Evolutionary conservation across 2,888 invertebrate genomes (phyloP).

Genomic region (Glyphotaelius pellucidus): DNA sequence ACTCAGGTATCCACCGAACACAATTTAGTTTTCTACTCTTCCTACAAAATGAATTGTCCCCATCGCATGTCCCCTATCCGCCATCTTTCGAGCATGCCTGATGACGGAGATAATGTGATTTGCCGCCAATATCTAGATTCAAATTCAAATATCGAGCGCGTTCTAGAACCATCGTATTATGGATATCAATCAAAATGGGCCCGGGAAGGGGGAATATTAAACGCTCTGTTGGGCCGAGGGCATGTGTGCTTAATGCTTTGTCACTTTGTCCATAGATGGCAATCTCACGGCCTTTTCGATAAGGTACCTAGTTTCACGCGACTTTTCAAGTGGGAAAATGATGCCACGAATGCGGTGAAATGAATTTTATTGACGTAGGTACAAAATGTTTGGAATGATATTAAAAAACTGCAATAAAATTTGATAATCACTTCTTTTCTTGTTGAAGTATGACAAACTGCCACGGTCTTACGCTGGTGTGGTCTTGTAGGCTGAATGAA

Average conservation of each 20-base stretch:
- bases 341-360: background rate
- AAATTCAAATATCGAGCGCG: slow-evolving; percentile 44
- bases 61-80: slow-evolving; percentile 28
- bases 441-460: too few relatives aligned
- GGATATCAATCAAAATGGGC: slow-evolving; percentile 53
- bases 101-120: slow-evolving; percentile 51
- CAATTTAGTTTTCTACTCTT: background rate
- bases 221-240: background rate
- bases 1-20: background rate
- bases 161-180: slow-evolving; percentile 55
- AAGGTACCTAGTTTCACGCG: slow-evolving; percentile 9
- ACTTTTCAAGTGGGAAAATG: slow-evolving; percentile 6
- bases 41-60: background rate
- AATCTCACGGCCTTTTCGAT: slow-evolving; percentile 36
- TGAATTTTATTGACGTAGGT: background rate
- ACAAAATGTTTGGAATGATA: background rate
- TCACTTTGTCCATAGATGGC: slow-evolving; percentile 58
- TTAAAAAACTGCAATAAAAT: too few relatives aligned
- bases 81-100: slow-evolving; percentile 43
- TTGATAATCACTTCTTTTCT: too few relatives aligned
- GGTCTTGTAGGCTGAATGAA: too few relatives aligned
- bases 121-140: slow-evolving; percentile 46
- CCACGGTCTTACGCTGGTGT: too few relatives aligned
- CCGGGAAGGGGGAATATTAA: background rate
- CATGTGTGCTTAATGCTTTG: slow-evolving; percentile 52